Percentiles rank a stretch among this genome's conserved stretches.
Conservation (phyloP, 2,888 invertebrate species). For the Orgyia antiqua region DNA sequence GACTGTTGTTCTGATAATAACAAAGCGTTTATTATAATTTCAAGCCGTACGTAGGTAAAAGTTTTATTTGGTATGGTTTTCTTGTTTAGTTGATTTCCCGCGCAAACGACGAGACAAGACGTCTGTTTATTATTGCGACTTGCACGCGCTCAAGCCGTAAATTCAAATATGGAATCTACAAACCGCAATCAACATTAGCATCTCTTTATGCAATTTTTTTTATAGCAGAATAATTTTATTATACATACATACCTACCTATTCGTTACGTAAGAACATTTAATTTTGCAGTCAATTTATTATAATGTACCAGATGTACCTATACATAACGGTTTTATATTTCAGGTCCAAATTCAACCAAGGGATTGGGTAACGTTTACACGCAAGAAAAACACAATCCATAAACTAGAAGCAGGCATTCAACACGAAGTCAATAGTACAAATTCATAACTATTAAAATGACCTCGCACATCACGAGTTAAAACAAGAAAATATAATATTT, state of each 20-base stretch:
- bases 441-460: slow-evolving; percentile 34
- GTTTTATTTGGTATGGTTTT: too few species aligned
- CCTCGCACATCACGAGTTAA: slow-evolving; percentile 50
- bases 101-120: slow-evolving; percentile 45
- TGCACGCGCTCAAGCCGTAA: slow-evolving; percentile 52
- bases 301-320: too few species aligned
- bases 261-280: too few species aligned
- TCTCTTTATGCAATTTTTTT: slow-evolving; percentile 25
- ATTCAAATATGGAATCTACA: slow-evolving; percentile 61
- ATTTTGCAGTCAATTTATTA: too few species aligned
- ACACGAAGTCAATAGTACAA: slow-evolving; percentile 46
- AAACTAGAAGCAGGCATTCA: slow-evolving; percentile 33
- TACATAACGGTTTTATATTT: slow-evolving; percentile 39
- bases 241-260: too few species aligned
- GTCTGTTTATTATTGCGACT: slow-evolving; percentile 59
- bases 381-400: slow-evolving; percentile 56
- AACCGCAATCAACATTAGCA: slow-evolving; percentile 64
- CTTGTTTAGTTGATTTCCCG: too few species aligned
- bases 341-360: slow-evolving; percentile 54
- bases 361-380: slow-evolving; percentile 70
- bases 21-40: too few species aligned
- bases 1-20: slow-evolving; percentile 35
- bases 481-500: slow-evolving; percentile 19
- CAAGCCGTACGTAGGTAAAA: too few species aligned
- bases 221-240: too few species aligned